Conservation (phyloP, 2,113 vertebrate species). For the Paradoxurus hermaphroditus region DNA sequence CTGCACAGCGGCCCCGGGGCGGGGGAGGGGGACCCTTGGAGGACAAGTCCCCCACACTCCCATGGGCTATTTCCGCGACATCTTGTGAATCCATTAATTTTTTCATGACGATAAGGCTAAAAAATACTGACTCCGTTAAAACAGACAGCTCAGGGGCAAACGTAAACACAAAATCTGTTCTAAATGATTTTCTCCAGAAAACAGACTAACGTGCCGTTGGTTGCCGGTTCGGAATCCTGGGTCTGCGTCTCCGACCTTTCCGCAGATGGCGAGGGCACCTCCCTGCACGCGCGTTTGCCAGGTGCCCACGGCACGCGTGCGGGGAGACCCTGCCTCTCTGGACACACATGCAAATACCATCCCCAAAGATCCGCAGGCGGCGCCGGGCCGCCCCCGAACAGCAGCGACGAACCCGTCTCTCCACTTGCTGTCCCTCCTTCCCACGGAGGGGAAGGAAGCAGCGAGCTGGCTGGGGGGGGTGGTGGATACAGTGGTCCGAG, state of each 20-base stretch:
- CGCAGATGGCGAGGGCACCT: not conserved
- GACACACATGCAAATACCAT: fast-evolving
- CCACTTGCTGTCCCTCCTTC: not conserved
- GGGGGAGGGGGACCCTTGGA: not conserved
- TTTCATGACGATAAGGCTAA: not conserved
- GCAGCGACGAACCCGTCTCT: not conserved
- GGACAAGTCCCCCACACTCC: not conserved
- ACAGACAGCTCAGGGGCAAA: fast-evolving
- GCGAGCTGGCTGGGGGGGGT: not conserved
- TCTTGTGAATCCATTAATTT: not conserved
- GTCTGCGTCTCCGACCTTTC: not conserved
- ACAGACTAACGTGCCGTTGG: not conserved
- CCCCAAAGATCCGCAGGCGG: not conserved
- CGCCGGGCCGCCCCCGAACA: fast-evolving
- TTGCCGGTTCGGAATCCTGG: fast-evolving
- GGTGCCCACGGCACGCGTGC: fast-evolving
- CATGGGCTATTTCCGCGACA: fast-evolving
- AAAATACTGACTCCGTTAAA: not conserved
- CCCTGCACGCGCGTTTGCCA: not conserved
- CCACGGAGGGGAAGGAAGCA: not conserved
- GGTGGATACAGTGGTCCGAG: fast-evolving
- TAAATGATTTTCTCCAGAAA: fast-evolving
- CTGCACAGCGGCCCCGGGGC: not conserved
- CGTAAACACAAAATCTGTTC: not conserved
- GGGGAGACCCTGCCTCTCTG: not conserved